Evolutionary conservation across 2,113 vertebrate genomes (phyloP), one percentile per base, ranked within the genome.

Genomic region (Nipponia nippon): DNA sequence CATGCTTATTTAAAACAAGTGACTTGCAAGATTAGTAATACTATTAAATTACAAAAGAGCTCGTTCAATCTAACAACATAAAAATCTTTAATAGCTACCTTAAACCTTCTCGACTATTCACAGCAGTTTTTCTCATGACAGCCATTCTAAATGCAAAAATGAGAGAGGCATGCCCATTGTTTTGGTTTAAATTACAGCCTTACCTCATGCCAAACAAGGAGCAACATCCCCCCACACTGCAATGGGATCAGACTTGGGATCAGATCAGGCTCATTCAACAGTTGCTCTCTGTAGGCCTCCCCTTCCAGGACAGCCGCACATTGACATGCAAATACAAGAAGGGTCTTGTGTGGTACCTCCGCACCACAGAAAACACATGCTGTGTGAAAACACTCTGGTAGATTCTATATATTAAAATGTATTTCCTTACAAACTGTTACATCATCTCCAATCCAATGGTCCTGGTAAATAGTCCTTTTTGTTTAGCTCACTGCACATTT

Each of bases 301-400:
- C 50, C 12, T 89, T 50, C 42, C 73, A 50, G 36, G 40, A n/a
- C 53, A 53, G 76, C 26, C 55, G 1, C 63, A 44, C 6, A 55
- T 1, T 36, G 42, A 79, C 27, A 56, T 25, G 38, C 25, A 90
- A 75, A 77, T 36, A 66, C 26, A 79, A 34, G 23, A 55, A 62
- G 27, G 44, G 27, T 27, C 42, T 47, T 29, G 25, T 34, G n/a
- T 34, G 46, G 44, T 18, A 62, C 56, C 62, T 46, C 10, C 0
- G 2, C 16, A 20, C 20, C 27, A 11, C 0, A 0, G n/a, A 61
- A 87, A 79, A 42, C 20, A 21, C n/a, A 46, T 1, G 7, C 2
- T 5, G 26, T 4, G 2, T 61, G 36, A 75, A 92, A 82, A 65
- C 40, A 4, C 32, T 67, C 30, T 2, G 17, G 8, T 59, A 63